phyloP scores from a whole-genome alignment of 1,140 invertebrate species.

The Cydia strobilella region DNA sequence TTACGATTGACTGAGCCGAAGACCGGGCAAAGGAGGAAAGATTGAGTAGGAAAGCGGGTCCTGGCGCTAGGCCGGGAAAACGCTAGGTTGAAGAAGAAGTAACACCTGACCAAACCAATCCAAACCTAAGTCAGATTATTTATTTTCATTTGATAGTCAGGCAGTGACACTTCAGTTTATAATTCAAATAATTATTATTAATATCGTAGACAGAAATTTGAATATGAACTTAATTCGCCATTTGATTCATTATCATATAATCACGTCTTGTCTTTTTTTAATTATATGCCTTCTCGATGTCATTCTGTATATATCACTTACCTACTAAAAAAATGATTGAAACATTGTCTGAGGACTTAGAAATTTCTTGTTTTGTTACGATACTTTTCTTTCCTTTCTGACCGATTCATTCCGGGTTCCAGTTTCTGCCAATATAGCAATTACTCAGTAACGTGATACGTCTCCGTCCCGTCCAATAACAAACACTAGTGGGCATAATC shows the following conservation, averaged over 20 bases:
- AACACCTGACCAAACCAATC: no score
- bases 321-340: neutral
- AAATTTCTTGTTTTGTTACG: neutral
- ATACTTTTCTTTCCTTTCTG: neutral
- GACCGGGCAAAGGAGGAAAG: no score
- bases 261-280: neutral
- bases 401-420: neutral
- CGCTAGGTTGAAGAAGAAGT: no score
- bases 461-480: conserved; percentile 7
- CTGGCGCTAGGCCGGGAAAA: no score
- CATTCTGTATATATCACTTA: neutral
- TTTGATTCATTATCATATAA: neutral
- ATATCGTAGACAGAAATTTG: no score
- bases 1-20: no score
- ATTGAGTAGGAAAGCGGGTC: no score
- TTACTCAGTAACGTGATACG: conserved; percentile 8
- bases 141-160: no score
- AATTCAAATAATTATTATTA: no score
- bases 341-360: neutral
- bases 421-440: neutral
- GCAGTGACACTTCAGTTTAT: no score
- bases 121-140: no score
- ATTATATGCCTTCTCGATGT: neutral
- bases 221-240: no score
- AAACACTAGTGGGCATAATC: conserved; percentile 21